Evolutionary conservation across 1,140 invertebrate genomes (phyloP).

Genomic region (Drosophila leontia): DNA sequence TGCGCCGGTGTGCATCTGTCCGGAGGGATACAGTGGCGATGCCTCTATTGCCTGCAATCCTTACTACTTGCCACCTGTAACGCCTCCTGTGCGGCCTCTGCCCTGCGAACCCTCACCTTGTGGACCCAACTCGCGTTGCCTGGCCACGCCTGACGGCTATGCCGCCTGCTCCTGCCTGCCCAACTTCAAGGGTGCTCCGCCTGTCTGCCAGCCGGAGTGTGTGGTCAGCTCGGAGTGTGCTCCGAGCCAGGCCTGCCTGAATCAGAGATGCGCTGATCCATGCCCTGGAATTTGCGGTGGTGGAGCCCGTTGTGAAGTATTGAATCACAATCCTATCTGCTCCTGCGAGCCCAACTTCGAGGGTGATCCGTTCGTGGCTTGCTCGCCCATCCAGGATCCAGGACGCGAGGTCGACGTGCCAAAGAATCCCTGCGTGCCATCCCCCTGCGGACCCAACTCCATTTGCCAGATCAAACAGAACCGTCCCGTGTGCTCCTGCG

Average conservation of each 20-base stretch:
- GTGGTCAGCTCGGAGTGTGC: conserved; percentile 92
- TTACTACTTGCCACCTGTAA: conserved; percentile 75
- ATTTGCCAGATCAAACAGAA: conserved; percentile 92
- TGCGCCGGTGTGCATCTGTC: conserved; percentile 91
- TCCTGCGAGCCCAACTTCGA: conserved; percentile 90
- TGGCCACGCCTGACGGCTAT: conserved; percentile 89
- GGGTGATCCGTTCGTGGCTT: conserved; percentile 93
- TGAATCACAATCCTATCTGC: conserved; percentile 94
- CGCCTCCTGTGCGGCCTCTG: conserved; percentile 70
- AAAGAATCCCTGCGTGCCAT: conserved; percentile 90
- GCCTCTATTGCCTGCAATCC: conserved; percentile 90
- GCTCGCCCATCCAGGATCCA: conserved; percentile 86
- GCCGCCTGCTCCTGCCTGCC: conserved; percentile 93
- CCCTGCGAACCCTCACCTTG: conserved; percentile 91
- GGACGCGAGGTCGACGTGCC: conserved; percentile 77
- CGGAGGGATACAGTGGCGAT: conserved; percentile 90
- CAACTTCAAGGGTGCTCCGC: conserved; percentile 91
- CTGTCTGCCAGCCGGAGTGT: conserved; percentile 92
- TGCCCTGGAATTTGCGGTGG: conserved; percentile 92
- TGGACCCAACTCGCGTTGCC: conserved; percentile 91
- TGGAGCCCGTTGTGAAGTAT: conserved; percentile 90
- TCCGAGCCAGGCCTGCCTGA: conserved; percentile 91
- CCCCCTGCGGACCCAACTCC: conserved; percentile 94
- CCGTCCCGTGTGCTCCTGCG: conserved; percentile 91
- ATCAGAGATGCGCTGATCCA: conserved; percentile 91